A percentile compares a stretch with the other conserved stretches of the same genome.
These are phyloP conservation scores for Caiman crocodilus DNA, from an alignment of 2,797 vertebrate genomes.

Conservation along the genomic window DNA sequence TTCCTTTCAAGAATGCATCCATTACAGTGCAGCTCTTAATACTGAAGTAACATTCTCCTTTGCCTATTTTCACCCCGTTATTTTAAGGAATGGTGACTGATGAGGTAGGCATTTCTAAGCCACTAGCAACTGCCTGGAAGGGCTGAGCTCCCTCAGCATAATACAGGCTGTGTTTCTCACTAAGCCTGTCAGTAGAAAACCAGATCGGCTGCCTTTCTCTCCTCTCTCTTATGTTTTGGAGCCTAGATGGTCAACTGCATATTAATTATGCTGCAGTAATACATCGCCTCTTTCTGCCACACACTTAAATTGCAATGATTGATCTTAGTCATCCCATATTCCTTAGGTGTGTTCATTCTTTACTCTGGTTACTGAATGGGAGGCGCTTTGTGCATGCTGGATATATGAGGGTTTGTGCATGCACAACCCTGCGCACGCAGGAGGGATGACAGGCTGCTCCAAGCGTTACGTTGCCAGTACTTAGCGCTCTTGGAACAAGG, in stretches of 20 bases:
- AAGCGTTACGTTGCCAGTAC: not conserved
- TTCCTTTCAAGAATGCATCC: conserved; percentile 5
- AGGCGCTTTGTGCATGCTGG: too few species aligned
- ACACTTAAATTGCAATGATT: not conserved
- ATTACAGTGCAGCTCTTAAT: not conserved
- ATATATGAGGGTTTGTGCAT: not conserved
- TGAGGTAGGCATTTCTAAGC: not conserved
- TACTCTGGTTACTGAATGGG: not conserved
- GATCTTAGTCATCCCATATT: not conserved
- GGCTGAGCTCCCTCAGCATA: not conserved
- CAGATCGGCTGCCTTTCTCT: not conserved
- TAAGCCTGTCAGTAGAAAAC: conserved; percentile 3
- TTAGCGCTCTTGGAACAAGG: not conserved
- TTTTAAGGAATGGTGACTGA: not conserved
- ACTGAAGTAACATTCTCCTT: not conserved
- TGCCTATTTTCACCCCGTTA: not conserved
- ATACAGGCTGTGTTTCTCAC: not conserved
- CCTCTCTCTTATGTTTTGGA: not conserved
- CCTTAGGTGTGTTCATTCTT: not conserved
- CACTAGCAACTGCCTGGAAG: not conserved
- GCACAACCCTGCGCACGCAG: not conserved
- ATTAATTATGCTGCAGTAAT: conserved; percentile 51
- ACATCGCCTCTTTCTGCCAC: not conserved
- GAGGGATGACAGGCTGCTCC: not conserved
- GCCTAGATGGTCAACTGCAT: conserved; percentile 40